These are phyloP conservation scores for Trisateles emortualis DNA, from an alignment of 2,888 invertebrate species.

Conservation along the genomic window DNA sequence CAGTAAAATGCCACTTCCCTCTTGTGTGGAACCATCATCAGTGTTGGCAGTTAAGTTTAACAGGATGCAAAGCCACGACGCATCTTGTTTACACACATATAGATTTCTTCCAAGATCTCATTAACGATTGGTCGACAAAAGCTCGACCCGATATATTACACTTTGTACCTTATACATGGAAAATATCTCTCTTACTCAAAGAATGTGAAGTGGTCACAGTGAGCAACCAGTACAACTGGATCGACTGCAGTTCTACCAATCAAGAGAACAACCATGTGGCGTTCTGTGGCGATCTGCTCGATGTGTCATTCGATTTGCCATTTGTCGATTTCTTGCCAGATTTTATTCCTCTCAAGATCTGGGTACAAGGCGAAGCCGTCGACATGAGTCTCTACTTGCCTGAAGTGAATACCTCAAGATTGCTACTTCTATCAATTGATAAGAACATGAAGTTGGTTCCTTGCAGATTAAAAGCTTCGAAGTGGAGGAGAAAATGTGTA, in stretches of 20 bases:
- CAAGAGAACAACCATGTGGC: constrained; percentile 98
- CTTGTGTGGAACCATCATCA: constrained; percentile 98
- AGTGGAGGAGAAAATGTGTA: constrained; percentile 94
- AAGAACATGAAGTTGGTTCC: constrained; percentile 95
- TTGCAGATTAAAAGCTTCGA: constrained; percentile 84
- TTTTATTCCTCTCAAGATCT: constrained; percentile 95
- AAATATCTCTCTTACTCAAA: constrained; percentile 95
- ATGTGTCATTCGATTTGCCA: constrained; percentile 97
- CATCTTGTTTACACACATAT: constrained; percentile 98
- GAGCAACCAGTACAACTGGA: constrained; percentile 99
- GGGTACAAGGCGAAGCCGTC: constrained; percentile 98
- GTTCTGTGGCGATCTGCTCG: constrained; percentile 97
- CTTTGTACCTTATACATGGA: constrained; percentile 99
- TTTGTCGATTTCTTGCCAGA: constrained; percentile 97
- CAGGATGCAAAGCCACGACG: constrained; percentile 97
- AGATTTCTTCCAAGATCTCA: constrained; percentile 97
- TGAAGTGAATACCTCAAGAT: constrained; percentile 95
- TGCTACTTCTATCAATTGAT: constrained; percentile 93
- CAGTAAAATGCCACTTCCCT: constrained; percentile 95
- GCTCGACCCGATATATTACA: constrained; percentile 96
- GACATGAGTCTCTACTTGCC: constrained; percentile 96
- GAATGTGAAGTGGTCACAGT: constrained; percentile 98
- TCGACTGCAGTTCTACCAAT: constrained; percentile 98
- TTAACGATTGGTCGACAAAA: constrained; percentile 99
- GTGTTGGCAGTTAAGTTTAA: constrained; percentile 96